These are phyloP conservation scores for Incurvaria masculella DNA, from an alignment of 2,888 invertebrate genomes.

Conservation along the genomic window DNA sequence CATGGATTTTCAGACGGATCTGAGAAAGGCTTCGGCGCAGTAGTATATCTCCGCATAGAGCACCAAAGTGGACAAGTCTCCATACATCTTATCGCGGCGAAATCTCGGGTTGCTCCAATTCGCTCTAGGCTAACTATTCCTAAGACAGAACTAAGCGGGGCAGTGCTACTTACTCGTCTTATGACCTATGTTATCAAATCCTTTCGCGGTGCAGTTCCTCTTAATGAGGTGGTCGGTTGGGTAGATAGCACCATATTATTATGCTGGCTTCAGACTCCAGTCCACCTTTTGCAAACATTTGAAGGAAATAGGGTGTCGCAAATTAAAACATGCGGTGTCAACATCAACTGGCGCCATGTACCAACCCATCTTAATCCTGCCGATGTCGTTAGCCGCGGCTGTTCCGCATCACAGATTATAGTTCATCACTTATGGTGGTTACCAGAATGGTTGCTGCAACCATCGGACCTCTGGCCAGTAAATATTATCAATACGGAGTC, in stretches of 20 bases:
- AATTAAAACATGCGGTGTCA: neutral
- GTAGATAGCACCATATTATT: slow-evolving; percentile 1
- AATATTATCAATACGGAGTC: neutral
- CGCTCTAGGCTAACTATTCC: slow-evolving; percentile 2
- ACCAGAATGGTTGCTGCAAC: neutral
- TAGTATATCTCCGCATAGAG: slow-evolving; percentile 5
- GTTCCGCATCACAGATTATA: neutral
- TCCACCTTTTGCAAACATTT: neutral
- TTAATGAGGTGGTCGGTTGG: neutral
- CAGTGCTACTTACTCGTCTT: neutral
- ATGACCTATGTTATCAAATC: too few species aligned
- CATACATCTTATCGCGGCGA: slow-evolving; percentile 1
- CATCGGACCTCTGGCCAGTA: neutral
- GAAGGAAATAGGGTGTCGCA: slow-evolving; percentile 2
- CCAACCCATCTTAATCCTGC: slow-evolving; percentile 2
- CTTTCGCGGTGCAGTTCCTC: too few species aligned
- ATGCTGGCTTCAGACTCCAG: neutral
- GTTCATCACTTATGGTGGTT: neutral
- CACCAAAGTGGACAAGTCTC: neutral
- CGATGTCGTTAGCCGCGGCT: slow-evolving; percentile 1
- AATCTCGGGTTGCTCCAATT: slow-evolving; percentile 9
- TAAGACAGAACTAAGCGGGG: slow-evolving; percentile 2
- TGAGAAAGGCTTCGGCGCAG: slow-evolving; percentile 7
- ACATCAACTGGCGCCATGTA: slow-evolving; percentile 3
- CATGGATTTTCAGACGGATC: slow-evolving; percentile 13